A percentile compares a stretch with the other conserved stretches of the same genome.
phyloP scores from a whole-genome alignment of 1,140 invertebrate genomes.

The Eueides isabella region DNA sequence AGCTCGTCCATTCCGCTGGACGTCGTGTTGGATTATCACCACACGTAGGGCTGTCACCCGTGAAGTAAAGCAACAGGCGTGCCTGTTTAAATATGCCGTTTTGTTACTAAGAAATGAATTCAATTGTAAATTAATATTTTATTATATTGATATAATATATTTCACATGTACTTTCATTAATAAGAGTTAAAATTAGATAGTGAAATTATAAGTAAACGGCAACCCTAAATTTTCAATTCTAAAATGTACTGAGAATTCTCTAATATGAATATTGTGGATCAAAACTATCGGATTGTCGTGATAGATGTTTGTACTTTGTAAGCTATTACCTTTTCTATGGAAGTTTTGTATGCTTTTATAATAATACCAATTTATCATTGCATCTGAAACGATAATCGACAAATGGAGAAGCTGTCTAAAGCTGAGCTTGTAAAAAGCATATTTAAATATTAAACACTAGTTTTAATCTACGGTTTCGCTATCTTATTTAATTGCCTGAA shows the following conservation, averaged over 20 bases:
- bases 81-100: background rate
- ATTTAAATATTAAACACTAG: no score
- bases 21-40: slow-evolving; percentile 39
- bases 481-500: no score
- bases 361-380: no score
- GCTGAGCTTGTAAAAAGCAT: no score
- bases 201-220: background rate
- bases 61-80: background rate
- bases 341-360: background rate
- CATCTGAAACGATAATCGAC: no score
- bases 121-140: background rate
- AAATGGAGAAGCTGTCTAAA: no score
- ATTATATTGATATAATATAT: background rate
- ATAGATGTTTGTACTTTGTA: slow-evolving; percentile 28
- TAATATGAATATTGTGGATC: slow-evolving; percentile 33
- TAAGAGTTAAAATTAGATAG: background rate
- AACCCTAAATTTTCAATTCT: background rate
- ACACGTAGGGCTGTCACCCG: slow-evolving; percentile 7
- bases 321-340: background rate
- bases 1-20: slow-evolving; percentile 25
- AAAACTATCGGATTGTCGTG: slow-evolving; percentile 34
- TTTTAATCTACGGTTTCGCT: no score
- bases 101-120: background rate
- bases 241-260: slow-evolving; percentile 2
- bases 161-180: background rate